Percentiles rank a stretch among this genome's conserved stretches.
Evolutionary conservation across 1,140 invertebrate species (phyloP).

Genomic region (Hormaphis cornu): DNA sequence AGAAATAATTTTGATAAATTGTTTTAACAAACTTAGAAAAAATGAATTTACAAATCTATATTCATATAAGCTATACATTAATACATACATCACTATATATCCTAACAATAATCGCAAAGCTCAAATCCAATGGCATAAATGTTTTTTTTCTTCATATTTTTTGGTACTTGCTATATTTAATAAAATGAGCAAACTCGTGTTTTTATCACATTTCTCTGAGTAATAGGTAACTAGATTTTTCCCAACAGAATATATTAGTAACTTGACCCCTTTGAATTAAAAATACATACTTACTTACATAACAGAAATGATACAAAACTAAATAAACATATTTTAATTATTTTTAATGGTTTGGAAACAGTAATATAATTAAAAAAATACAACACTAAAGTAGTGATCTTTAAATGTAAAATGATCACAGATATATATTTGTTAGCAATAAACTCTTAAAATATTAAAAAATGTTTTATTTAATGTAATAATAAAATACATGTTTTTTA

Average conservation of each 20-base stretch:
- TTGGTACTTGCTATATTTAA: not conserved
- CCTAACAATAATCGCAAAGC: not conserved
- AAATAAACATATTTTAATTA: constrained; percentile 11
- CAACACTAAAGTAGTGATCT: constrained; percentile 4
- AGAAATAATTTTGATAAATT: not conserved
- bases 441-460: constrained; percentile 1
- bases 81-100: not conserved
- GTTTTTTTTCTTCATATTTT: not conserved
- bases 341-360: not conserved
- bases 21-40: not conserved
- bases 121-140: not conserved
- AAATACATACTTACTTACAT: constrained; percentile 3
- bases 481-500: too few relatives aligned
- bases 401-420: constrained; percentile 17
- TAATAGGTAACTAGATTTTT: constrained; percentile 29
- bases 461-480: too few relatives aligned
- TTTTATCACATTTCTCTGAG: constrained; percentile 27
- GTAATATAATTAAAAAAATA: not conserved
- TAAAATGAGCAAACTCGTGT: constrained; percentile 28
- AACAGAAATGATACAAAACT: not conserved
- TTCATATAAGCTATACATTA: not conserved
- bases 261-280: constrained; percentile 20
- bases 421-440: constrained; percentile 5
- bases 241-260: constrained; percentile 20
- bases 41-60: not conserved